Evolutionary conservation across 2,888 invertebrate genomes (phyloP).

Genomic region (Lacanobia oleracea): DNA sequence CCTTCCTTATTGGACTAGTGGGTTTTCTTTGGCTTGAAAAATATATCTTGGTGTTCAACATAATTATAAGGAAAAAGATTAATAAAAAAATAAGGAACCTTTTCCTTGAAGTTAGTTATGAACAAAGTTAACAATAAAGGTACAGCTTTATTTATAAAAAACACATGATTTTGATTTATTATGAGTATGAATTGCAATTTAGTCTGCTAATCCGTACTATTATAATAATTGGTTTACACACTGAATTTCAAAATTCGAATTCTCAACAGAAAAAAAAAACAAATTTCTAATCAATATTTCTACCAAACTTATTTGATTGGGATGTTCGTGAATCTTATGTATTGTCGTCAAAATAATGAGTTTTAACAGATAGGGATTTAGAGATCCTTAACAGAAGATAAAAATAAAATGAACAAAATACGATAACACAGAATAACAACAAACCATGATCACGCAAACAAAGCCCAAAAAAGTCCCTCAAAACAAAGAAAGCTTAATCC

Average conservation of each 20-base stretch:
- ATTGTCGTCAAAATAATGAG: too few relatives aligned
- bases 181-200: not conserved
- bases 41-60: not conserved
- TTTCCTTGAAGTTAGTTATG: not conserved
- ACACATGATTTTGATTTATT: not conserved
- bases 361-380: not conserved
- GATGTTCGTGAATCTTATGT: too few relatives aligned
- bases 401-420: not conserved
- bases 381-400: not conserved
- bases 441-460: not conserved
- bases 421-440: not conserved
- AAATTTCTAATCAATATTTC: too few relatives aligned
- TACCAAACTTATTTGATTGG: too few relatives aligned
- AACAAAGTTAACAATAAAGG: not conserved
- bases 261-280: too few relatives aligned
- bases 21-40: not conserved
- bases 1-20: conserved; percentile 9
- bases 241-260: too few relatives aligned
- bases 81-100: too few relatives aligned
- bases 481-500: not conserved
- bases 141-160: not conserved
- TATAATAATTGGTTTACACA: too few relatives aligned
- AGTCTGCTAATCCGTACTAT: too few relatives aligned
- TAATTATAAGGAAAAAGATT: not conserved
- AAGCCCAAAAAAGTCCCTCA: not conserved